A percentile compares a stretch with the other conserved stretches of the same genome.
Evolutionary conservation across 2,113 vertebrate species (phyloP).

Genomic region (Isichthys henryi): DNA sequence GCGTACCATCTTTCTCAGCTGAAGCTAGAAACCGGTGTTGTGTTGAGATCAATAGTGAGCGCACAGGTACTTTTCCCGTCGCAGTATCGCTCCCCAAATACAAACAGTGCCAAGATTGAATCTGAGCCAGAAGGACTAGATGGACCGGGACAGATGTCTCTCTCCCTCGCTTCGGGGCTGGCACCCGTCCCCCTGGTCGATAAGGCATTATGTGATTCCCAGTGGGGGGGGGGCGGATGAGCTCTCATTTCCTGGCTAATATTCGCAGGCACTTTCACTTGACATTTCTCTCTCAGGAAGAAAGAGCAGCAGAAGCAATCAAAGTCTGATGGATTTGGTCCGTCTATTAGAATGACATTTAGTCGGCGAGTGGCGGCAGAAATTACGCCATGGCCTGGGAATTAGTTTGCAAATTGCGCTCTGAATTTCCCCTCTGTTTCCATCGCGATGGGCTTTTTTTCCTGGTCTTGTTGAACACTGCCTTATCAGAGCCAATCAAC

Average conservation of each 20-base stretch:
- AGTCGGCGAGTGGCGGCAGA: background rate
- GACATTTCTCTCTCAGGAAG: conserved; percentile 17
- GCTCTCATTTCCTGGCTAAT: conserved; percentile 11
- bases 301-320: conserved; percentile 10
- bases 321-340: conserved; percentile 11
- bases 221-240: background rate
- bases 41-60: background rate
- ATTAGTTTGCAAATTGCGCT: conserved; percentile 20
- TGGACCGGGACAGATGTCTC: background rate
- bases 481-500: background rate
- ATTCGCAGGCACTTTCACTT: conserved; percentile 3
- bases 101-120: background rate
- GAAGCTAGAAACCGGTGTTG: background rate
- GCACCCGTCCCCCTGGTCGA: background rate
- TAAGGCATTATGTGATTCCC: background rate
- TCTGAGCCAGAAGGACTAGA: background rate
- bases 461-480: background rate
- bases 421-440: background rate
- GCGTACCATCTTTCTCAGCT: background rate
- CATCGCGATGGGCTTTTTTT: background rate
- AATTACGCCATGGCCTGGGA: background rate
- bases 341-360: conserved; percentile 25
- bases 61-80: background rate
- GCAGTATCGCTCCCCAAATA: background rate
- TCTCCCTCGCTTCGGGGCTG: background rate